Conservation (phyloP, 2,888 invertebrate species). For the Dusona sp. region DNA sequence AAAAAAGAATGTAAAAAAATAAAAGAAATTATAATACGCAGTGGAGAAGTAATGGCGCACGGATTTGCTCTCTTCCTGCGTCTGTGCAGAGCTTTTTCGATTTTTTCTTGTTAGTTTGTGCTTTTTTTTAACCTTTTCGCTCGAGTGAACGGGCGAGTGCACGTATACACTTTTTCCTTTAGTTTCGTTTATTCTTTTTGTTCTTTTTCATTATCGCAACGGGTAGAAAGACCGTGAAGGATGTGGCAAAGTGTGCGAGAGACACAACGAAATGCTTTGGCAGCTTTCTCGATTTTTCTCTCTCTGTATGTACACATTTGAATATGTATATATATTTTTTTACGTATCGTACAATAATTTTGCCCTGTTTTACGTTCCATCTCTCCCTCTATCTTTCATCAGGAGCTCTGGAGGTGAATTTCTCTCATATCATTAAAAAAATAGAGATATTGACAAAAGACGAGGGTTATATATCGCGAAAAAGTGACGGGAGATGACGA, state of each 20-base stretch:
- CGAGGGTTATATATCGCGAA: conserved; percentile 67
- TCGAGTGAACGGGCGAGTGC: conserved; percentile 35
- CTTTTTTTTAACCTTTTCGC: conserved; percentile 47
- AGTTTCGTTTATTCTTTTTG: conserved; percentile 31
- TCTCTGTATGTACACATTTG: conserved; percentile 23
- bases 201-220: conserved; percentile 59
- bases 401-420: conserved; percentile 36
- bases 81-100: conserved; percentile 53
- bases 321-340: conserved; percentile 35
- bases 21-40: conserved; percentile 61
- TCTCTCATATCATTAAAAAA: conserved; percentile 83
- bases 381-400: conserved; percentile 41
- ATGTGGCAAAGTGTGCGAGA: conserved; percentile 21
- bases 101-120: conserved; percentile 37
- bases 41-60: conserved; percentile 66
- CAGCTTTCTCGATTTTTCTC: conserved; percentile 58
- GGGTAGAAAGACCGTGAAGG: conserved; percentile 43
- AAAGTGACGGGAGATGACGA: conserved; percentile 67
- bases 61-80: conserved; percentile 64
- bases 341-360: conserved; percentile 39
- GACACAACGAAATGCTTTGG: conserved; percentile 50
- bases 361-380: conserved; percentile 49
- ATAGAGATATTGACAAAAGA: conserved; percentile 84
- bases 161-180: conserved; percentile 50
- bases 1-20: conserved; percentile 31